Conservation (phyloP, 2,888 invertebrate genomes). For the Acanthosoma haemorrhoidale region DNA sequence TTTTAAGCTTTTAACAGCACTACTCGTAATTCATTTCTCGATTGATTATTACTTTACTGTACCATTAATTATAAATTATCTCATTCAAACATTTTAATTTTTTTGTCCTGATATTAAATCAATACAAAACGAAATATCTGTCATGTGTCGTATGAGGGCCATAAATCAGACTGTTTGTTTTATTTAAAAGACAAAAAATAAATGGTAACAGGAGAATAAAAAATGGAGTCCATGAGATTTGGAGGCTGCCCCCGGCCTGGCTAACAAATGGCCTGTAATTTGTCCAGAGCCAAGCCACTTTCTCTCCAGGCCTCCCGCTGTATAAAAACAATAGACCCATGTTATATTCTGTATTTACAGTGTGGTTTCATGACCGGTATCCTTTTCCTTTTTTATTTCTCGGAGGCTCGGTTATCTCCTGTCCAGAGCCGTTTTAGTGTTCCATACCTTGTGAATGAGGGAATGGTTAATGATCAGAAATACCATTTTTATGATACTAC, state of each 20-base stretch:
- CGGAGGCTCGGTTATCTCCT: not conserved
- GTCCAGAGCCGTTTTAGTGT: not conserved
- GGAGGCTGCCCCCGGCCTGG: not conserved
- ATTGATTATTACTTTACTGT: too few species aligned
- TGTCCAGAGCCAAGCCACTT: slow-evolving; percentile 1
- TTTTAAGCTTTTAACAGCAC: too few species aligned
- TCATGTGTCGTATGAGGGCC: too few species aligned
- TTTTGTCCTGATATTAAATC: too few species aligned
- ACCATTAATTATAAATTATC: too few species aligned
- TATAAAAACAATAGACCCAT: slow-evolving; percentile 1
- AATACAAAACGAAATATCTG: too few species aligned
- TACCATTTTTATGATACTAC: too few species aligned
- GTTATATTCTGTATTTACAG: slow-evolving; percentile 4
- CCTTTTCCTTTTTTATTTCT: not conserved
- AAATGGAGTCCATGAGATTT: not conserved
- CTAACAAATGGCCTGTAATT: slow-evolving; percentile 7
- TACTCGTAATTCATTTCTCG: too few species aligned
- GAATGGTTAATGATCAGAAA: too few species aligned
- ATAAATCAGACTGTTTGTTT: not conserved
- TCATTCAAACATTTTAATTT: too few species aligned
- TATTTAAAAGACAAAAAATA: not conserved
- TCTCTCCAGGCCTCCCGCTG: not conserved
- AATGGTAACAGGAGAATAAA: too few species aligned
- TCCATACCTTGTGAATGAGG: too few species aligned
- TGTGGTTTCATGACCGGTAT: not conserved